These are phyloP conservation scores for Junonia oenone DNA, from an alignment of 2,888 invertebrate genomes.

Conservation along the genomic window DNA sequence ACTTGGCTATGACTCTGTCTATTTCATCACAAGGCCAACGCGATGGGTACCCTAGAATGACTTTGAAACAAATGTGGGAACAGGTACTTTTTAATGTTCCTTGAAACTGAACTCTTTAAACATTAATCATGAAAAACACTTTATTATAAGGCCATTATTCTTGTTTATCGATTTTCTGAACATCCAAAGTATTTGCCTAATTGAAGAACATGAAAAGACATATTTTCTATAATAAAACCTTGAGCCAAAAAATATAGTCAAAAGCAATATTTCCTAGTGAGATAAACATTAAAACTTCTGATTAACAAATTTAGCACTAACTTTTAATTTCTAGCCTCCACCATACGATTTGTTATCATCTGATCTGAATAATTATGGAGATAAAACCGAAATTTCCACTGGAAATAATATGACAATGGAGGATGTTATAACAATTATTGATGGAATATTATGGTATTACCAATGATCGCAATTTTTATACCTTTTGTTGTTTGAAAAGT, in stretches of 20 bases:
- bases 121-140: too few relatives aligned
- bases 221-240: too few relatives aligned
- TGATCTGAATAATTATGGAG: slow-evolving; percentile 39
- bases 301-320: background rate
- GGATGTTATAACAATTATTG: slow-evolving; percentile 60
- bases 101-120: background rate
- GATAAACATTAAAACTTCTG: background rate
- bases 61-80: slow-evolving; percentile 65
- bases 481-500: background rate
- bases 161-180: too few relatives aligned
- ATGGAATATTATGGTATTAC: slow-evolving; percentile 60
- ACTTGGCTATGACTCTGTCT: slow-evolving; percentile 59
- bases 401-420: slow-evolving; percentile 54
- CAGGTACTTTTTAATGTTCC: slow-evolving; percentile 42
- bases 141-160: too few relatives aligned
- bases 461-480: background rate
- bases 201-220: too few relatives aligned
- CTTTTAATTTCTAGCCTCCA: slow-evolving; percentile 49
- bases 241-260: too few relatives aligned
- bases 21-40: slow-evolving; percentile 66
- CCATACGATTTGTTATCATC: slow-evolving; percentile 60
- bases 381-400: slow-evolving; percentile 32
- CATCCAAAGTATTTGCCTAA: too few relatives aligned
- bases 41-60: slow-evolving; percentile 61
- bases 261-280: background rate